Evolutionary conservation across 2,888 invertebrate genomes (phyloP).

Genomic region (Drosophila kambysellisi): DNA sequence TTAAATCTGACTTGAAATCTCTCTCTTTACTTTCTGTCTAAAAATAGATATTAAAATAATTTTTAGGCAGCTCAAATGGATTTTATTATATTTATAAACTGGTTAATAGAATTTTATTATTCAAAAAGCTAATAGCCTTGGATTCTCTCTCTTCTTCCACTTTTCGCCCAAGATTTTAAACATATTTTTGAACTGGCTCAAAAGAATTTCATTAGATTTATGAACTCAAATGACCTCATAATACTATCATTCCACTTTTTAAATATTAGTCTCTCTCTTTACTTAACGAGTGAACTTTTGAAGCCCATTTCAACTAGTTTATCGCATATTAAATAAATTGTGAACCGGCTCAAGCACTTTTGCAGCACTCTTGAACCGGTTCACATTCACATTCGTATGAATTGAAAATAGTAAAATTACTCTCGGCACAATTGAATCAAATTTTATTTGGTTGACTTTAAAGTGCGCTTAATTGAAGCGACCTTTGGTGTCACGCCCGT

Average conservation of each 20-base stretch:
- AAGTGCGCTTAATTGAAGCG: constrained; percentile 72
- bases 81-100: background rate
- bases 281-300: background rate
- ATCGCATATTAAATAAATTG: background rate
- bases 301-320: background rate
- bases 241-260: background rate
- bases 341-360: background rate
- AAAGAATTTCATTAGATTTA: background rate
- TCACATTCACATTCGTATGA: constrained; percentile 1
- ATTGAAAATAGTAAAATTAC: constrained; percentile 9
- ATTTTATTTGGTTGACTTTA: constrained; percentile 38
- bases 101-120: background rate
- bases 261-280: background rate
- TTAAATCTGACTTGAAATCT: background rate
- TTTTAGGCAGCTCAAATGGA: background rate
- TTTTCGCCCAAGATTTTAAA: background rate
- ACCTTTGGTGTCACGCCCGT: constrained; percentile 70
- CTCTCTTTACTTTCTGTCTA: background rate
- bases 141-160: background rate
- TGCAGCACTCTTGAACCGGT: constrained; percentile 1
- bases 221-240: background rate
- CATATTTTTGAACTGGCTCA: background rate
- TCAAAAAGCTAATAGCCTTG: background rate
- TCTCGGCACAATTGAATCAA: constrained; percentile 51
- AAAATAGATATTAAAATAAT: too few relatives aligned